Evolutionary conservation across 1,140 invertebrate species (phyloP), one percentile per base, ranked within the genome.

Genomic region (Pachyrhynchus sulphureomaculatus): DNA sequence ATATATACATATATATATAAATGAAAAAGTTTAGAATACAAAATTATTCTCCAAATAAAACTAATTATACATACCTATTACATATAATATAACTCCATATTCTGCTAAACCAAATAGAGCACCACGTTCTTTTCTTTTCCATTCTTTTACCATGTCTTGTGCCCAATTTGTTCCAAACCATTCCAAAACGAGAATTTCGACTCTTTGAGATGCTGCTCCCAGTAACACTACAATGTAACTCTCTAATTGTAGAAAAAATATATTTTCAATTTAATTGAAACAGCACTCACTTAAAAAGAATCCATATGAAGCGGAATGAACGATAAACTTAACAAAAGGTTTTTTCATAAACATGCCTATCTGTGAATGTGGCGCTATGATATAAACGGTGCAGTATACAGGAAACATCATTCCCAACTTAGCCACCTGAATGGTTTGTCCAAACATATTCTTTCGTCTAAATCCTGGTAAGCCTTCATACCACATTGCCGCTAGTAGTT

Each of bases 241-340:
- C 41, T 13, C 26, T 63, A 17, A 41, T 0, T 26, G 13, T 17
- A 12, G 12, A 26, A 26, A 26, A 26, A 4, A 26, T 4, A 26
- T 4, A 26, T 26, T 26, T 4, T 3, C 12, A 37, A 17, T 5
- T 3, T 13, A 47, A 26, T 15, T 13, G 10, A 23, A 32, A 52
- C 20, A 17, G 37, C 68, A 84, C 86, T 85, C 73, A 93, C 92
- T 80, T 29, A 97, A 80, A 76, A 96, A 96, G 76, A 95, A 93
- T 37, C 93, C 80, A 76, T 96, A 96, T 10, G 92, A 94, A 0
- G 91, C 89, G 0, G 92, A 91, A 72, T 96, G 92, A 55, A 91
- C 87, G 57, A 96, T 83, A 75, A 97, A 97, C 77, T 96, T 96
- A 84, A 96, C 93, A 74, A 96, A 96, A 0, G 94, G 94, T 70